Evolutionary conservation across 2,113 vertebrate genomes (phyloP).

Genomic region (Plecturocebus donacophilus): DNA sequence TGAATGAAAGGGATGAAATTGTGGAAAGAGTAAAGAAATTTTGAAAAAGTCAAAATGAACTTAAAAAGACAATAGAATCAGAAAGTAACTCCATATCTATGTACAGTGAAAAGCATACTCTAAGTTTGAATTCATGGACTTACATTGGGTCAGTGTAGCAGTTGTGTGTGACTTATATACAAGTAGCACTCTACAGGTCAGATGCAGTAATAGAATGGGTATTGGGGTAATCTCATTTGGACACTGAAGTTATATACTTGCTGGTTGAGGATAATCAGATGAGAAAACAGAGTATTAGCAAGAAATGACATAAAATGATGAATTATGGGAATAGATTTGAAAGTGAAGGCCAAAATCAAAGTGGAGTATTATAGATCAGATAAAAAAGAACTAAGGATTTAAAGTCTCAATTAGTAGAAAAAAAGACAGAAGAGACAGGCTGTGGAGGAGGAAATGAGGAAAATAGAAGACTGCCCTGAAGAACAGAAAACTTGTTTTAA

Average conservation of each 20-base stretch:
- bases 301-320: neutral
- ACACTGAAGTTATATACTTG: neutral
- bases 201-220: neutral
- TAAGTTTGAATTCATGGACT: neutral
- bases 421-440: neutral
- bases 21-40: neutral
- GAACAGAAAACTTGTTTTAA: neutral
- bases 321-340: neutral
- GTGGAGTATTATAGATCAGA: neutral
- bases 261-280: neutral
- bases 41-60: neutral
- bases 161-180: neutral
- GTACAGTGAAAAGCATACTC: neutral
- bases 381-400: neutral
- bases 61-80: neutral
- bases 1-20: neutral
- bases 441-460: neutral
- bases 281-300: neutral
- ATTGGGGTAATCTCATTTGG: neutral
- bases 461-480: neutral
- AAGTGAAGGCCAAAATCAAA: neutral
- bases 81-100: neutral
- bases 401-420: neutral
- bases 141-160: neutral
- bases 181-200: neutral